Conservation (phyloP, 2,113 vertebrate species). For the Phylloscopus trochiloides region DNA sequence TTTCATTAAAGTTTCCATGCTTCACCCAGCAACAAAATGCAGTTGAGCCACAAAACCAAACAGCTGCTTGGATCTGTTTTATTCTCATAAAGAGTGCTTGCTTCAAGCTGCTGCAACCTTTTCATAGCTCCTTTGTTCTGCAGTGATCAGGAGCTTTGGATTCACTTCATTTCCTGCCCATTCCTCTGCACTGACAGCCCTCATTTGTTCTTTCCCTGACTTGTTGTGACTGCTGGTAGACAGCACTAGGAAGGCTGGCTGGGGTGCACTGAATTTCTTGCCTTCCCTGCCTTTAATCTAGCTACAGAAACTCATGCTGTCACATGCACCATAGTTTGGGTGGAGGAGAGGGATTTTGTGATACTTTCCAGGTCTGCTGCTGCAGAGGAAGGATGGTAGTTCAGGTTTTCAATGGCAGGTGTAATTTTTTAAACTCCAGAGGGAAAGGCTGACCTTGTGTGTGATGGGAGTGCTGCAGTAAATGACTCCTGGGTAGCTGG, state of each 20-base stretch:
- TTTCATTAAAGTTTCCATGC: background rate
- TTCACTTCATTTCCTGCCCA: background rate
- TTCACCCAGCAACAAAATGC: background rate
- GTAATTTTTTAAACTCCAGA: background rate
- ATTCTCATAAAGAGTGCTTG: background rate
- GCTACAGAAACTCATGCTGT: background rate
- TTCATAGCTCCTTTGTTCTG: background rate
- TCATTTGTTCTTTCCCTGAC: background rate
- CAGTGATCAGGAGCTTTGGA: background rate
- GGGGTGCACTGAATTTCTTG: background rate
- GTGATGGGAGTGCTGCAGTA: background rate
- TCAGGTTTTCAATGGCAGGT: background rate
- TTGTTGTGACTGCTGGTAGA: background rate
- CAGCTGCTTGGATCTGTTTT: background rate
- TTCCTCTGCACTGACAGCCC: background rate
- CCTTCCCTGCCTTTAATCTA: background rate
- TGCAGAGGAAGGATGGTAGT: background rate
- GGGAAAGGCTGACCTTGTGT: background rate
- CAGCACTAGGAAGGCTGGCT: background rate
- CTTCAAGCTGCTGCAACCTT: background rate
- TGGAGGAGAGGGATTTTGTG: background rate
- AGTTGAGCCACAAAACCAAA: background rate
- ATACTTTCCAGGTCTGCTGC: accelerated
- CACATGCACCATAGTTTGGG: background rate
- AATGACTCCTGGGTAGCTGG: background rate